Conservation (phyloP, 2,113 vertebrate genomes). For the Myotis brandtii region DNA sequence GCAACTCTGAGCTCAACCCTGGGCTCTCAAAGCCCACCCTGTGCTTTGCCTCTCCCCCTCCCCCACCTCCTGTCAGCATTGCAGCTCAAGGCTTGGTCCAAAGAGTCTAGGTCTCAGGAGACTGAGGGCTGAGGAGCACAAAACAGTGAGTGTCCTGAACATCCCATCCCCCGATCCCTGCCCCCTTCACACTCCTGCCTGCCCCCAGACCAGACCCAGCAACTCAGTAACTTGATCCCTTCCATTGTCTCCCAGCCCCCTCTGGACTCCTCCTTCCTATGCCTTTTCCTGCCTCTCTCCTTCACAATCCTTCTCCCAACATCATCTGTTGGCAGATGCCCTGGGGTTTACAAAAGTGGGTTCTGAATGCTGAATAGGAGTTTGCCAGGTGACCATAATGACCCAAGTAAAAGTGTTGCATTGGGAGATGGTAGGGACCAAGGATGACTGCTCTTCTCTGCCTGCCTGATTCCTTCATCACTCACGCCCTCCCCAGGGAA, state of each 20-base stretch:
- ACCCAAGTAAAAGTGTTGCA: neutral
- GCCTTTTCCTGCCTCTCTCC: neutral
- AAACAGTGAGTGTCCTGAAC: neutral
- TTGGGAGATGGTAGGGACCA: neutral
- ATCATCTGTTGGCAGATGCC: neutral
- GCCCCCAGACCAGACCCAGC: no score
- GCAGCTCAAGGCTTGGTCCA: neutral
- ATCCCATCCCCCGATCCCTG: neutral
- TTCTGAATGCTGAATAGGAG: neutral
- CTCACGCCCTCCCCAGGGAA: neutral
- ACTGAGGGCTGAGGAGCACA: neutral
- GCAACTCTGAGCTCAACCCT: neutral
- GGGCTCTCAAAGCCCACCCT: neutral
- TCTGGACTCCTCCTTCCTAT: neutral
- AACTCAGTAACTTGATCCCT: neutral
- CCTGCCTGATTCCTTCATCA: neutral
- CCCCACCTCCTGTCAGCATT: neutral
- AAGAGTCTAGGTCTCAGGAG: neutral
- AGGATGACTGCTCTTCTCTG: neutral
- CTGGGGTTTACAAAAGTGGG: neutral
- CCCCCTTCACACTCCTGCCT: neutral
- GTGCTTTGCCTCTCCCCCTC: neutral
- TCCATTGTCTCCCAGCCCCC: neutral
- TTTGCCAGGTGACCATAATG: neutral
- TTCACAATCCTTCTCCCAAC: neutral